These are phyloP conservation scores for Cyrtodaria siliqua DNA, from an alignment of 2,888 invertebrate species.

Conservation along the genomic window DNA sequence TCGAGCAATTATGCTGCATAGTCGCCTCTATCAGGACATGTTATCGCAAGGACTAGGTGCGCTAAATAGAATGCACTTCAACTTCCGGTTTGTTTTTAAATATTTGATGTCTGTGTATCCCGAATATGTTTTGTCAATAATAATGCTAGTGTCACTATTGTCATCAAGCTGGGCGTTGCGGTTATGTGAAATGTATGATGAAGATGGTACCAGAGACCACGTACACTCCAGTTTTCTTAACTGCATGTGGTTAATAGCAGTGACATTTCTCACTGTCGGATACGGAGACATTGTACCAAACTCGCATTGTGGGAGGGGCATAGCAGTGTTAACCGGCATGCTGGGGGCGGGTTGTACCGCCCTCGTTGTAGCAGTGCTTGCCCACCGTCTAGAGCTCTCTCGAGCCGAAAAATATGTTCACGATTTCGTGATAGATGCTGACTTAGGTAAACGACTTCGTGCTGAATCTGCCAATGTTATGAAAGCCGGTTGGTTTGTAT, in stretches of 20 bases:
- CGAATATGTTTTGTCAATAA: conserved; percentile 82
- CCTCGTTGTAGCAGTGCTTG: conserved; percentile 84
- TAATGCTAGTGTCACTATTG: conserved; percentile 80
- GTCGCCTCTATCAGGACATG: conserved; percentile 84
- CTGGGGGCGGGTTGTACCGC: conserved; percentile 85
- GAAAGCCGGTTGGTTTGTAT: conserved; percentile 83
- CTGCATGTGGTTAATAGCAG: conserved; percentile 85
- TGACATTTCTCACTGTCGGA: conserved; percentile 85
- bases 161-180: conserved; percentile 84
- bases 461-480: conserved; percentile 84
- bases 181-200: conserved; percentile 83
- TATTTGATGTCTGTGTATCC: conserved; percentile 85
- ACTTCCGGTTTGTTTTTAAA: conserved; percentile 89
- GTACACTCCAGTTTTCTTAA: conserved; percentile 83
- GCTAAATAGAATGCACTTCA: conserved; percentile 98
- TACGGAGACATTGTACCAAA: conserved; percentile 85
- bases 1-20: conserved; percentile 84
- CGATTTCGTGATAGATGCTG: conserved; percentile 85
- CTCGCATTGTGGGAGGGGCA: conserved; percentile 84
- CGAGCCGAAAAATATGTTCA: conserved; percentile 85
- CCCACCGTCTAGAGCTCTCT: conserved; percentile 83
- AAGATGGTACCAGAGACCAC: conserved; percentile 61
- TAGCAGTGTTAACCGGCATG: conserved; percentile 84
- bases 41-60: conserved; percentile 85
- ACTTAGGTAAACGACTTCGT: conserved; percentile 82